Percentiles rank a stretch among this genome's conserved stretches.
Conservation (phyloP, 2,113 vertebrate species). For the Taurulus bubalis region DNA sequence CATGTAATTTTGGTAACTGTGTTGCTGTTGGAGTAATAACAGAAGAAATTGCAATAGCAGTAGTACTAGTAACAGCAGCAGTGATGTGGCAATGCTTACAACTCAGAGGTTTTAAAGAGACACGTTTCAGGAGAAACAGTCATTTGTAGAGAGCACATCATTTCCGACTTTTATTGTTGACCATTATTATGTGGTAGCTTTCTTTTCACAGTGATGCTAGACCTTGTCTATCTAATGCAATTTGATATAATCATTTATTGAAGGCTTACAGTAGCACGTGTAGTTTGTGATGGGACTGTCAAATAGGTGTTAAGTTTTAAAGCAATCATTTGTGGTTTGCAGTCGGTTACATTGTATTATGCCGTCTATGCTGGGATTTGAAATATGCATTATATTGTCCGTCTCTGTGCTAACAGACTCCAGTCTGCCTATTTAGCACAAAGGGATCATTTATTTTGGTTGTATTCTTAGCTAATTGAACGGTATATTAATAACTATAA, state of each 20-base stretch:
- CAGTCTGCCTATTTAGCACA: constrained; percentile 12
- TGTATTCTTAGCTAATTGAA: neutral
- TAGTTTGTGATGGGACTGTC: constrained; percentile 14
- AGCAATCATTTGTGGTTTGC: constrained; percentile 4
- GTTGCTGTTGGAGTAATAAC: constrained; percentile 5
- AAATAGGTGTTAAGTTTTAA: neutral
- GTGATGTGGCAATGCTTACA: constrained; percentile 45
- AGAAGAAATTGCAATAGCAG: neutral
- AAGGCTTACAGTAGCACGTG: neutral
- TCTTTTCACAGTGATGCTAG: neutral
- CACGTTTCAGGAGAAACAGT: constrained; percentile 22
- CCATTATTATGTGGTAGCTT: neutral
- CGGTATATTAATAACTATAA: neutral
- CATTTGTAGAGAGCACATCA: neutral
- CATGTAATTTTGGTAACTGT: neutral
- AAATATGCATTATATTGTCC: constrained; percentile 16
- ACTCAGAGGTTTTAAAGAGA: constrained; percentile 46
- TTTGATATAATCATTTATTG: neutral
- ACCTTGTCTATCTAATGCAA: constrained; percentile 3
- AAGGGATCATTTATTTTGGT: neutral
- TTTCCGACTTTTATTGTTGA: constrained; percentile 11
- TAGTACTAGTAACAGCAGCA: constrained; percentile 40
- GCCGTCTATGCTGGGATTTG: constrained; percentile 14
- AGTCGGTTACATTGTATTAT: constrained; percentile 22
- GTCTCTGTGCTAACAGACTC: constrained; percentile 11